Base-by-base conservation (phyloP, 2,888 invertebrate genomes). In the Torymus texanus region DNA sequence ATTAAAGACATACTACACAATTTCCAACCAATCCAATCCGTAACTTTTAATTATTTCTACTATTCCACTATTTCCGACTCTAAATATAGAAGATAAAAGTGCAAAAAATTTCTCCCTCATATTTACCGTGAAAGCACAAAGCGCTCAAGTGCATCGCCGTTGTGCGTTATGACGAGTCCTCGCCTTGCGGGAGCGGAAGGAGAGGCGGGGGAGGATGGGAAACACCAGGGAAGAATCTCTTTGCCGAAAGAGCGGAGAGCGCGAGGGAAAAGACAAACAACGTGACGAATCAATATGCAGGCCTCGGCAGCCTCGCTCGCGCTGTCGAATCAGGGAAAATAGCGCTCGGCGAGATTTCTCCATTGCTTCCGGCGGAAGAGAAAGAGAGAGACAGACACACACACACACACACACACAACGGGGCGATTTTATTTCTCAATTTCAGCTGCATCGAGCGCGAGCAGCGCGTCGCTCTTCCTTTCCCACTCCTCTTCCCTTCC, bases 391-490 rank as follows among this genome's bases (percentile, higher is more conserved):
- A 41, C 8, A 41, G 29, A 29, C 2, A 3, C 2, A 4, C 2
- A 29, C 2, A 29, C 2, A 29, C 2, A 29, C 29, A 29, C 41
- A 41, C 41, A 41, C 8, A 41, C 0, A 41, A 41, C 41, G 13
- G 53, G 53, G 21, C 51, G 67, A 75, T 67, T 61, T 75, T 66
- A 75, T 67, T 67, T 75, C 75, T 75, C 75, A 75, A 66, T 75
- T 75, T 67, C 51, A 75, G 61, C 59, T 67, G 61, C 73, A 65
- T 59, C 61, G 62, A 72, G 58, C 50, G 65, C 56, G 29, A 58
- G 29, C 55, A 55, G 10, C 14, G 51, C 21, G 13, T 21, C 61
- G 59, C 62, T 41, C 56, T 41, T 41, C 41, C 41, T 8, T 41
- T 41, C 41, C 41, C 10, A 41, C 41, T 41, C 41, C 29, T 5